Conservation (phyloP, 2,888 invertebrate species). For the Eueremaeus valkanovi region DNA sequence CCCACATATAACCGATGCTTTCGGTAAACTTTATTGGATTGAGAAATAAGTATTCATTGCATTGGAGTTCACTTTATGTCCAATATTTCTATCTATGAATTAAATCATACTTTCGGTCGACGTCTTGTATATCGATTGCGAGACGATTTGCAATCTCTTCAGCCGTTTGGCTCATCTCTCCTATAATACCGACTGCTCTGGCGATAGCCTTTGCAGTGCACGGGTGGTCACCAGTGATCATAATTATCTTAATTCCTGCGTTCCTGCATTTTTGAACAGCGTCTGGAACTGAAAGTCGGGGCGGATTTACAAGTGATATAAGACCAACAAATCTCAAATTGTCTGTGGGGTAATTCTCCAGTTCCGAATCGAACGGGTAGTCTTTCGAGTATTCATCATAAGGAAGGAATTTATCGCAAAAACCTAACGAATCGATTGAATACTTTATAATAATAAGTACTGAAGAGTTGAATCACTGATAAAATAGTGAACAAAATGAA, state of each 20-base stretch:
- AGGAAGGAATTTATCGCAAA: conserved; percentile 43
- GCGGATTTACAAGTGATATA: conserved; percentile 53
- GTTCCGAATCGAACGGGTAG: conserved; percentile 45
- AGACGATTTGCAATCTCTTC: conserved; percentile 28
- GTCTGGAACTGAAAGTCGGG: conserved; percentile 52
- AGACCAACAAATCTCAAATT: conserved; percentile 51
- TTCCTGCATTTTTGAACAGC: conserved; percentile 51
- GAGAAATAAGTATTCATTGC: no score
- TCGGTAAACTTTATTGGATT: conserved; percentile 26
- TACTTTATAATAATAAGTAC: no score
- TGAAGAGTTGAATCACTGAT: no score
- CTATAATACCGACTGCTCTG: conserved; percentile 56
- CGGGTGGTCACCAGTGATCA: conserved; percentile 53
- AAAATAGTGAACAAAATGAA: neutral
- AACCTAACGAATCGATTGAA: neutral
- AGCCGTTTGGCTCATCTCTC: conserved; percentile 47
- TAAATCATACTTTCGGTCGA: conserved; percentile 12
- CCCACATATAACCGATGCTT: conserved; percentile 14
- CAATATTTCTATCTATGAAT: neutral
- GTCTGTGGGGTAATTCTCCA: conserved; percentile 51
- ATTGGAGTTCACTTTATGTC: no score
- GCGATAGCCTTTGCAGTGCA: conserved; percentile 50
- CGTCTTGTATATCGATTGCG: neutral
- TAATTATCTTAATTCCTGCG: conserved; percentile 54
- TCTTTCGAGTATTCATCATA: conserved; percentile 40